Conservation (phyloP, 2,888 invertebrate species). For the Sphinx pinastri region DNA sequence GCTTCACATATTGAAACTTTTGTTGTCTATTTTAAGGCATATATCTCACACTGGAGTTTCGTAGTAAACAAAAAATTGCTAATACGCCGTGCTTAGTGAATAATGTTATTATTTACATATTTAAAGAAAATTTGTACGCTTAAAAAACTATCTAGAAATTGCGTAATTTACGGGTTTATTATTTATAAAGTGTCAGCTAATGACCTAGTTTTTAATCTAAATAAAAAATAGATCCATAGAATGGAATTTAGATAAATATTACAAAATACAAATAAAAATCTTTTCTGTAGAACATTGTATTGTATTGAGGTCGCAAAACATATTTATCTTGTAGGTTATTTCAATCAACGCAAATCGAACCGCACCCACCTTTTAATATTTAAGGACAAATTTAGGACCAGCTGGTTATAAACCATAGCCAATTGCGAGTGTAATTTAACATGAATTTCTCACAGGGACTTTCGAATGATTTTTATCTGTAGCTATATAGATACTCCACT, state of each 20-base stretch:
- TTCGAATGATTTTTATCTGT: constrained; percentile 17
- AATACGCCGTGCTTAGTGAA: constrained; percentile 1
- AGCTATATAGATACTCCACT: constrained; percentile 24
- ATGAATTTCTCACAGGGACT: constrained; percentile 4
- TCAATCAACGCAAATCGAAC: too few species aligned
- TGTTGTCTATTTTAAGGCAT: not conserved
- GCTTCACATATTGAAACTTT: not conserved
- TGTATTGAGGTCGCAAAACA: too few species aligned
- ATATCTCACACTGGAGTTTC: not conserved
- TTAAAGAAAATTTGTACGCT: not conserved
- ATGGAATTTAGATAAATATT: too few species aligned
- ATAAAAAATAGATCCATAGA: too few species aligned
- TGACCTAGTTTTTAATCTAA: too few species aligned
- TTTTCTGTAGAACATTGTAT: too few species aligned
- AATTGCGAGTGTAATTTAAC: not conserved
- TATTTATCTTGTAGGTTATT: too few species aligned
- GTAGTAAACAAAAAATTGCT: not conserved
- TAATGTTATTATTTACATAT: not conserved
- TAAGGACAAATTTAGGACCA: too few species aligned
- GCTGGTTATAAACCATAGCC: not conserved
- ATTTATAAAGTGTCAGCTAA: too few species aligned
- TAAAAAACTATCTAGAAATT: not conserved
- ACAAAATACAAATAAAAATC: too few species aligned
- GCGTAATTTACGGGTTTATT: not conserved
- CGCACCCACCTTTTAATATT: too few species aligned